Evolutionary conservation across 2,797 vertebrate species (phyloP).

Genomic region (Diceros bicornis): DNA sequence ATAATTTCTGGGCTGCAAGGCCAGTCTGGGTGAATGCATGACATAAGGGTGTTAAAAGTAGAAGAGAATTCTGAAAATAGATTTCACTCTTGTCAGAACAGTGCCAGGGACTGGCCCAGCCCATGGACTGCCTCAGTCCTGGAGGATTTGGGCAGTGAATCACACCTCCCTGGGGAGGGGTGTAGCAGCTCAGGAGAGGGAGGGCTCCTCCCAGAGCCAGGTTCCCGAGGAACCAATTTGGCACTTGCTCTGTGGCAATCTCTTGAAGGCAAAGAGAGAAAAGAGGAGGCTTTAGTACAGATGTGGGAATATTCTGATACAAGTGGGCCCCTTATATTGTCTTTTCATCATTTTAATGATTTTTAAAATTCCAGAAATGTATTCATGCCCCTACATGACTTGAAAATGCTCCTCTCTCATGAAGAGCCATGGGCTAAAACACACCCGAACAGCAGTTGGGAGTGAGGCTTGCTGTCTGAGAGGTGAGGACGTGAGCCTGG

Average conservation of each 20-base stretch:
- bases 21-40: slow-evolving; percentile 75
- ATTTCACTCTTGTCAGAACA: slow-evolving; percentile 30
- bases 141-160: not conserved
- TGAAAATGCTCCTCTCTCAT: slow-evolving; percentile 25
- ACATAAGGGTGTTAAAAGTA: slow-evolving; percentile 73
- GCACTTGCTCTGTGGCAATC: slow-evolving; percentile 19
- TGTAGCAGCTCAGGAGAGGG: not conserved
- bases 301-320: not conserved
- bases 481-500: not conserved
- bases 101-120: slow-evolving; percentile 46
- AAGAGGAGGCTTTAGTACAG: not conserved
- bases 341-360: slow-evolving; percentile 62
- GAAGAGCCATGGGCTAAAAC: slow-evolving; percentile 57
- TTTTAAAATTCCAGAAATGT: slow-evolving; percentile 71
- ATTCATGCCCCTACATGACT: slow-evolving; percentile 66
- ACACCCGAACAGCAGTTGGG: not conserved
- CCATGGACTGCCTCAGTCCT: not conserved
- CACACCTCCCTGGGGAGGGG: not conserved
- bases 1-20: slow-evolving; percentile 73
- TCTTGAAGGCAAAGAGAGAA: slow-evolving; percentile 27
- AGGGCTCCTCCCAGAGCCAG: slow-evolving; percentile 7
- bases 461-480: not conserved
- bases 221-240: slow-evolving; percentile 70
- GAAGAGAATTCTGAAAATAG: slow-evolving; percentile 72
- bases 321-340: slow-evolving; percentile 11